phyloP scores from a whole-genome alignment of 2,113 vertebrate genomes.

The Syngnathus floridae region DNA sequence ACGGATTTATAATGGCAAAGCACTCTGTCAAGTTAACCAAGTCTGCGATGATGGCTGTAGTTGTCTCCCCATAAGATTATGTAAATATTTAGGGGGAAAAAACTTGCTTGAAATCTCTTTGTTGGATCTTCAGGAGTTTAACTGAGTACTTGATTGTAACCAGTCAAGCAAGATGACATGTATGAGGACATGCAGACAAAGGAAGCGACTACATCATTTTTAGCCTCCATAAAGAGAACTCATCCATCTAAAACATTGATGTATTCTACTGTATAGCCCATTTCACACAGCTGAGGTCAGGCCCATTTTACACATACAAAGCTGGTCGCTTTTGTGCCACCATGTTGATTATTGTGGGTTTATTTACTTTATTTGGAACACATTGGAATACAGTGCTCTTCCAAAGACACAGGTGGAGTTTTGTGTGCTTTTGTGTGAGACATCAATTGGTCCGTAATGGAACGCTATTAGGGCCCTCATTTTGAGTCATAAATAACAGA shows the following conservation, averaged over 20 bases:
- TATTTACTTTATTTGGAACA: background rate
- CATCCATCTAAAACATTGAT: conserved; percentile 51
- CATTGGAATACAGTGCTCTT: background rate
- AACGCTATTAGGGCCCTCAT: conserved; percentile 80
- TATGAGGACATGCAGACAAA: conserved; percentile 8
- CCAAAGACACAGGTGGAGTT: conserved; percentile 1
- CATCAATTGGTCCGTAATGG: conserved; percentile 56
- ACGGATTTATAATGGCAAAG: background rate
- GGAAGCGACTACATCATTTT: conserved; percentile 23
- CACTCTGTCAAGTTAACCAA: conserved; percentile 12
- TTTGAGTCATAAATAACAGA: conserved; percentile 88
- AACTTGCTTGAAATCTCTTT: background rate
- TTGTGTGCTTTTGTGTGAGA: background rate
- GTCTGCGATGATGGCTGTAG: background rate
- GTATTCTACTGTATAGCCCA: conserved; percentile 10
- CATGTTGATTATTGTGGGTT: background rate
- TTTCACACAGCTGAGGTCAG: conserved; percentile 27
- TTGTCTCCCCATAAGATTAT: background rate
- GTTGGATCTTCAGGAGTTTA: conserved; percentile 11
- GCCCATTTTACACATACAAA: conserved; percentile 12
- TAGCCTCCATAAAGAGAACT: conserved; percentile 5
- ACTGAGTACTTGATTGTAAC: conserved; percentile 7
- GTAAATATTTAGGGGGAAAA: background rate
- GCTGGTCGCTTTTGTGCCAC: background rate
- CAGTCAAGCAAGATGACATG: conserved; percentile 19